Evolutionary conservation across 2,797 vertebrate species (phyloP), one percentile per base, ranked within the genome.

Genomic region (Poecilia velifera): DNA sequence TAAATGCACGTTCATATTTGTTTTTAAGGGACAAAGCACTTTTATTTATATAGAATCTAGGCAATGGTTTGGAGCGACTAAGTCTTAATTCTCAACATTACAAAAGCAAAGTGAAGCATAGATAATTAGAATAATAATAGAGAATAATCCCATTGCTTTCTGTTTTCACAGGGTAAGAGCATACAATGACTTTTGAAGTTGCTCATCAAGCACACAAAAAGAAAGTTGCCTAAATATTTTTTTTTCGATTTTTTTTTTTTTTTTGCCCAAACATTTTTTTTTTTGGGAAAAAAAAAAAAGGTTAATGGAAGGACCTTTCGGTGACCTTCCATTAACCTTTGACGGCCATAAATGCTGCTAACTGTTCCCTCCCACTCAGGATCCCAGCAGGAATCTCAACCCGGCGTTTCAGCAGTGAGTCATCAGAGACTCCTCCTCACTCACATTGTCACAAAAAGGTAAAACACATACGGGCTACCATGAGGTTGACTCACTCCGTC

Each of bases 341-440:
- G 41, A 71, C 8, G 22, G 41, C 16, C 25, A 28, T 18, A 45
- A 45, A 45, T 8, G 13, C 25, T 68, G 9, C 25, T 71, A 13
- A 70, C 66, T 12, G 25, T 8, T 45, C 6, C 25, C 25, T 45
- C 41, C 6, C 74, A 70, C 51, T 83, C 46, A 70, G 73, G 64
- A 74, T 68, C 73, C 64, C 75, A 73, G 64, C 76, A 68, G 86
- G 87, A 85, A 51, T 78, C 78, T 82, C 68, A 73, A 85, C 73
- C 82, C 75, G 74, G 76, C 72, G 74, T 81, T 74, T 80, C 46
- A 62, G 45, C 20, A 36, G 77, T 92, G 93, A 95, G 83, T 94
- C 92, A 93, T 76, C 47, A 41, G 43, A 49, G 68, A 85, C 77
- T 78, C 71, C 77, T 53, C 68, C 78, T 86, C 86, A 79, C 76